These are phyloP conservation scores for Montipora sp. DNA, from an alignment of 64 coral and sea anemone genomes.

Conservation along the genomic window DNA sequence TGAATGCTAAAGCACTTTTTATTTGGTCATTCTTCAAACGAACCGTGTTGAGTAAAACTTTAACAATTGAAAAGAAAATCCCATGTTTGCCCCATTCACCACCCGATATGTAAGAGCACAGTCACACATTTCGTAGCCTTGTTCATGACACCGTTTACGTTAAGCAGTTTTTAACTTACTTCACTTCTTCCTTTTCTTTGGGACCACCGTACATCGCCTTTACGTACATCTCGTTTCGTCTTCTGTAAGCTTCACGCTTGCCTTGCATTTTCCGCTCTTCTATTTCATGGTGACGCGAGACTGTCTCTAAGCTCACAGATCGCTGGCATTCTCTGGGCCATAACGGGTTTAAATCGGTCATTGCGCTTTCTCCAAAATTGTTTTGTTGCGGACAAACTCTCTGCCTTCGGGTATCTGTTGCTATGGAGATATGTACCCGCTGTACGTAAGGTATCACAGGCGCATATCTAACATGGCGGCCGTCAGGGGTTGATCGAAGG, in stretches of 20 bases:
- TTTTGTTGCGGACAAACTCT: background rate
- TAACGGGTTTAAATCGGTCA: conserved; percentile 71
- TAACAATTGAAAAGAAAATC: too few relatives aligned
- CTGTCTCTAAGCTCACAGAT: conserved; percentile 72
- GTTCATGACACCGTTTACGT: background rate
- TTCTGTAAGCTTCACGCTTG: conserved; percentile 70
- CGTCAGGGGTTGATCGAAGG: background rate
- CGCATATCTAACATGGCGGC: conserved; percentile 12
- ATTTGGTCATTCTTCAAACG: too few relatives aligned
- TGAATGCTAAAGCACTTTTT: too few relatives aligned
- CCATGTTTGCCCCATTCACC: background rate
- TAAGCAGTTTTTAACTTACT: conserved; percentile 28
- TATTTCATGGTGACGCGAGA: conserved; percentile 52
- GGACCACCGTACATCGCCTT: conserved; percentile 83
- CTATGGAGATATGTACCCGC: conserved; percentile 42
- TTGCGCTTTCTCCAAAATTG: background rate
- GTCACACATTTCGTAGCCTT: background rate
- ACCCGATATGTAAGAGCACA: background rate
- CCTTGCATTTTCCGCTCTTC: conserved; percentile 62
- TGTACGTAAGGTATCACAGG: background rate
- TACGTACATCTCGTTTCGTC: conserved; percentile 66
- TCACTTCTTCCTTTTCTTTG: conserved; percentile 82
- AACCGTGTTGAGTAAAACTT: too few relatives aligned
- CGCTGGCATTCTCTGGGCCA: conserved; percentile 18
- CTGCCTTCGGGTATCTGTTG: background rate